Percentiles rank a stretch among this genome's conserved stretches.
Evolutionary conservation across 2,888 invertebrate genomes (phyloP).

Genomic region (Temnothorax rugatulus): DNA sequence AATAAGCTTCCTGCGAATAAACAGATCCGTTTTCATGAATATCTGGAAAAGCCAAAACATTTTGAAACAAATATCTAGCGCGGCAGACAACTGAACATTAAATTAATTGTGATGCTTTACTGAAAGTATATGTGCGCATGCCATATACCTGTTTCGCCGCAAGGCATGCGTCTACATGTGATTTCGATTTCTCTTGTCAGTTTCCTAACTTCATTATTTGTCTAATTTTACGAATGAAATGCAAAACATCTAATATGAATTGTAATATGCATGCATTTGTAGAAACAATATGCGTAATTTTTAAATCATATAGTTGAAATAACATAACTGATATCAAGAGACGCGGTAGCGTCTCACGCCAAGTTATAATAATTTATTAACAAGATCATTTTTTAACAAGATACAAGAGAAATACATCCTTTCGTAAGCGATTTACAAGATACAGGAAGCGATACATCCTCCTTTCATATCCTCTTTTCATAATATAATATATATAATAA

Average conservation of each 20-base stretch:
- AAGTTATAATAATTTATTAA: too few species aligned
- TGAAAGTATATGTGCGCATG: not conserved
- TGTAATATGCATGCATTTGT: not conserved
- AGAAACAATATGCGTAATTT: not conserved
- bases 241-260: conserved; percentile 22
- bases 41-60: not conserved
- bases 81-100: not conserved
- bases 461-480: too few species aligned
- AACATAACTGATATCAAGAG: not conserved
- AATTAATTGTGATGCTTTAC: conserved; percentile 50
- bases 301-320: not conserved
- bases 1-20: not conserved
- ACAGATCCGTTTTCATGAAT: not conserved
- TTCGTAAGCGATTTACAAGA: too few species aligned
- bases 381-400: too few species aligned
- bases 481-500: too few species aligned
- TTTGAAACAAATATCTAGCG: conserved; percentile 26
- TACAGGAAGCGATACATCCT: too few species aligned
- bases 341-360: too few species aligned
- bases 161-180: conserved; percentile 26
- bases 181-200: conserved; percentile 13
- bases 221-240: conserved; percentile 33
- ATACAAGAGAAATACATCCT: too few species aligned
- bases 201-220: conserved; percentile 5
- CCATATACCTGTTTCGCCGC: conserved; percentile 13